Evolutionary conservation across 2,888 invertebrate genomes (phyloP), one percentile per base, ranked within the genome.

Genomic region (Synanthedon myopaeformis): DNA sequence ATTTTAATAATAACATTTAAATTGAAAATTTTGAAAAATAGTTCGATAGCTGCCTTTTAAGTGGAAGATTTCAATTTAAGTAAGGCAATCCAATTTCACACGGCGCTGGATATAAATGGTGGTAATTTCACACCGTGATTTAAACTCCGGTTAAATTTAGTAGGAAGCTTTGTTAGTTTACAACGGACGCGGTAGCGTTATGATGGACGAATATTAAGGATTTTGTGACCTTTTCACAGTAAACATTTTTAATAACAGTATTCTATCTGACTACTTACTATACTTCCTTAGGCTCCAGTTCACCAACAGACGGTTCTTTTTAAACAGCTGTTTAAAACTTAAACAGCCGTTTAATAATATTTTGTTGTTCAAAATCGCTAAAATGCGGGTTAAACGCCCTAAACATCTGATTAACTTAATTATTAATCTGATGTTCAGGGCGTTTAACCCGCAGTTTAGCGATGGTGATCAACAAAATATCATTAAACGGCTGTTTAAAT

Each of bases 11-110:
- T 13, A n/a, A 13, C 28, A 51, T 51, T 54, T 52, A 52, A 13
- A 13, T 12, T 48, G 17, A 50, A 51, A 54, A 41, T 54, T 42
- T 54, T 45, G 51, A 56, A 52, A 51, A 51, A 41, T 41, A 51
- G 42, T 54, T 42, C 10, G 8, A 35, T 51, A 35, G 41, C 51
- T 41, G 51, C 51, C 55, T 58, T 60, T 61, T 64, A 63, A 69
- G 66, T 66, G 63, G 64, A 63, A 68, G 67, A 71, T 72, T 76
- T 74, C 74, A 76, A 75, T 76, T 76, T 73, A 71, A 71, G 66
- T 71, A 72, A 72, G 70, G 70, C 68, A 68, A 75, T 74, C 70
- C 70, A 76, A 78, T 77, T 78, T 78, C 74, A 75, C 76, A 76
- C 76, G 63, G 62, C 65, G 63, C 56, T 74, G 76, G 67, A 58